Evolutionary conservation across 2,888 invertebrate species (phyloP).

Genomic region (Eugnorisma glareosa): DNA sequence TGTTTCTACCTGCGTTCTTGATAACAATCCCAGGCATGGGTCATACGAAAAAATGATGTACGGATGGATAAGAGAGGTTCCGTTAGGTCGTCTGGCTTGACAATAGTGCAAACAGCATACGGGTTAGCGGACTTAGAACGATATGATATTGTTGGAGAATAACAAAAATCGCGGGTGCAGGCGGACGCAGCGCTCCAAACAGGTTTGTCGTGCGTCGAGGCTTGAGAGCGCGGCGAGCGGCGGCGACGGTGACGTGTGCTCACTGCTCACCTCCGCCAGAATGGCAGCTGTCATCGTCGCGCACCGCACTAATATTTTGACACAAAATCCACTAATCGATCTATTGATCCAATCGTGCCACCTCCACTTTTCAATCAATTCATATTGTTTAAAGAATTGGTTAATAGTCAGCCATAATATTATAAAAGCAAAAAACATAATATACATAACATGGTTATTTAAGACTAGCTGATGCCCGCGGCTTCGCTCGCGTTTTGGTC

Average conservation of each 20-base stretch:
- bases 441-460: not conserved
- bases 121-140: constrained; percentile 83
- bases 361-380: not conserved
- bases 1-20: constrained; percentile 75
- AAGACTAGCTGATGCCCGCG: no score
- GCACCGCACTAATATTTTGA: constrained; percentile 46
- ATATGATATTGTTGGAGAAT: constrained; percentile 77
- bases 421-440: not conserved
- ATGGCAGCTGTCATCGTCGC: constrained; percentile 76
- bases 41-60: constrained; percentile 82
- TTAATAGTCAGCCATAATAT: not conserved
- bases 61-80: constrained; percentile 84
- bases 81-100: constrained; percentile 87
- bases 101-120: constrained; percentile 77
- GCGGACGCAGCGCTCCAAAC: constrained; percentile 78
- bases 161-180: constrained; percentile 81
- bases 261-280: constrained; percentile 69
- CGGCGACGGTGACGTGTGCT: constrained; percentile 73
- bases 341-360: constrained; percentile 12
- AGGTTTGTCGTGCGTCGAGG: constrained; percentile 82
- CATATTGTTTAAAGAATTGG: not conserved
- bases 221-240: constrained; percentile 42
- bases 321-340: constrained; percentile 47
- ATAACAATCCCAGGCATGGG: constrained; percentile 77
- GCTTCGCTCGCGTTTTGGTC: no score